Conservation (phyloP, 2,113 vertebrate genomes). For the Indri indri region DNA sequence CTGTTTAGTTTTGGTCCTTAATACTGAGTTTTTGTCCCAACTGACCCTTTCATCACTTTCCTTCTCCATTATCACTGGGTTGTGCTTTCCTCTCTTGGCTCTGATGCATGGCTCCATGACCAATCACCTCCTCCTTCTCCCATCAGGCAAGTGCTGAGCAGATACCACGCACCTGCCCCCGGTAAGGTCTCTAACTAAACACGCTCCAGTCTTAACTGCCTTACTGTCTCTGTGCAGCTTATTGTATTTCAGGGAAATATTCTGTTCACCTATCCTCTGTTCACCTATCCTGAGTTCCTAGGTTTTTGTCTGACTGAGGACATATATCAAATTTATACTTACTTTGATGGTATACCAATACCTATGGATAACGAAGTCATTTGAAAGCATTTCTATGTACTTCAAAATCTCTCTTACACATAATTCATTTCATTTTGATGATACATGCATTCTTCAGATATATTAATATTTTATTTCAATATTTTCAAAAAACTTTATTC, state of each 20-base stretch:
- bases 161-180: rapidly evolving
- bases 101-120: neutral
- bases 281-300: neutral
- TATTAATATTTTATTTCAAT: neutral
- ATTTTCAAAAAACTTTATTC: neutral
- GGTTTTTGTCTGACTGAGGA: neutral
- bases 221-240: neutral
- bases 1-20: neutral
- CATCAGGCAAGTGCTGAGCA: neutral
- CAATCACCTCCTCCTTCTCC: rapidly evolving
- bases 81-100: neutral
- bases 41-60: neutral
- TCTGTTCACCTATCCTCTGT: neutral
- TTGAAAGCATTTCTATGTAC: neutral
- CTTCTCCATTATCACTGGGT: neutral
- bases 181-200: rapidly evolving
- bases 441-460: neutral
- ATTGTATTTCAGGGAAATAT: neutral
- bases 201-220: too few species aligned
- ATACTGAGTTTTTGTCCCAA: neutral
- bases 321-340: neutral
- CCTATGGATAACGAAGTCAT: neutral
- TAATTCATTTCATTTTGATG: neutral
- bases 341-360: neutral
- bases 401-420: neutral